These are phyloP conservation scores for Leucophenga varia DNA, from an alignment of 1,140 invertebrate species.

Conservation along the genomic window DNA sequence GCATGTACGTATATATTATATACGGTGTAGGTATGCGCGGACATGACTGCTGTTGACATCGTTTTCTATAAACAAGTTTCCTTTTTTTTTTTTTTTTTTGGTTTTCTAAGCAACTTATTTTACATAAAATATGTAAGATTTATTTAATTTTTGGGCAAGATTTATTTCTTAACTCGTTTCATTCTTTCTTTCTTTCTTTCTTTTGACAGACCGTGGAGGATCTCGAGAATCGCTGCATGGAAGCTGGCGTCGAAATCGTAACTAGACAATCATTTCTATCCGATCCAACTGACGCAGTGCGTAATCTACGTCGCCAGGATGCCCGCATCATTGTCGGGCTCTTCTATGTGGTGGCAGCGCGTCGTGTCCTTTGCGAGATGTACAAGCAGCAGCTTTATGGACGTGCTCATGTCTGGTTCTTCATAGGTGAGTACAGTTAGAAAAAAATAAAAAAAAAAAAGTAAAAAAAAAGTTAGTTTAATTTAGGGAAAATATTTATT, in stretches of 20 bases:
- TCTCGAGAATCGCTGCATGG: conserved; percentile 90
- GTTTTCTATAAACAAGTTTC: too few relatives aligned
- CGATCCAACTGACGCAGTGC: conserved; percentile 93
- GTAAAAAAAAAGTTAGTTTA: too few relatives aligned
- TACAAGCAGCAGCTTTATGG: conserved; percentile 95
- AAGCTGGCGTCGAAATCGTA: conserved; percentile 90
- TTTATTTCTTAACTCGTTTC: neutral
- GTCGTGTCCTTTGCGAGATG: conserved; percentile 94
- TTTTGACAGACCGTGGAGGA: conserved; percentile 89
- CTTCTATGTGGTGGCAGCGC: conserved; percentile 92
- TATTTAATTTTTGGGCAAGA: neutral
- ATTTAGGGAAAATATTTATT: too few relatives aligned
- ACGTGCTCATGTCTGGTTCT: conserved; percentile 98
- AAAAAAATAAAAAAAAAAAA: too few relatives aligned
- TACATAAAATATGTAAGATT: neutral
- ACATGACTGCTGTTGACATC: too few relatives aligned
- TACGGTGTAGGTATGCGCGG: too few relatives aligned
- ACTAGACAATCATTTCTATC: conserved; percentile 96
- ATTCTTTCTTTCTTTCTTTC: conserved; percentile 13
- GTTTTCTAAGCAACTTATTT: neutral
- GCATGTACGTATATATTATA: too few relatives aligned
- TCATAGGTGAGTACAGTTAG: conserved; percentile 86
- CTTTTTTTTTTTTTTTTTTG: neutral
- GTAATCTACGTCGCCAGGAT: conserved; percentile 90
- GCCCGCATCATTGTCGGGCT: conserved; percentile 96